Evolutionary conservation across 1,140 invertebrate species (phyloP).

Genomic region (Dinothrombium tinctorium): DNA sequence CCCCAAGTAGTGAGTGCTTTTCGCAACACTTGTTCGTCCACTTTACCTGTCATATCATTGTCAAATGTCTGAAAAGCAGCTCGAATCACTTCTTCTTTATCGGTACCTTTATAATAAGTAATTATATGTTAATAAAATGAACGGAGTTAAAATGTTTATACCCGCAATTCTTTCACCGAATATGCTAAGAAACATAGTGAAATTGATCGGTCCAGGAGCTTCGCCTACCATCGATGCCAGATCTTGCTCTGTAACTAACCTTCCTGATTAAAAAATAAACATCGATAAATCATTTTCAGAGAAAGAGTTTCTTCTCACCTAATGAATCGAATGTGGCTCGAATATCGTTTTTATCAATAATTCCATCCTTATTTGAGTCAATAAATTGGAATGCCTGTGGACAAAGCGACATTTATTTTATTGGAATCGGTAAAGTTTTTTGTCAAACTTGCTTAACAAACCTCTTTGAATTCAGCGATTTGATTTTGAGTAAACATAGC

Average conservation of each 20-base stretch:
- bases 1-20: slow-evolving; percentile 84
- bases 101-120: slow-evolving; percentile 22
- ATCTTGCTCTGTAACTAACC: slow-evolving; percentile 64
- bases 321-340: slow-evolving; percentile 62
- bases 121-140: slow-evolving; percentile 1
- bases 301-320: slow-evolving; percentile 15
- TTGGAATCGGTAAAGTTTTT: background rate
- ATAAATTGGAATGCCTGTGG: slow-evolving; percentile 83
- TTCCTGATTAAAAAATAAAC: slow-evolving; percentile 18
- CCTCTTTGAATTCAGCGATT: slow-evolving; percentile 86
- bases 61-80: slow-evolving; percentile 37
- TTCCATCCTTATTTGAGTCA: slow-evolving; percentile 92
- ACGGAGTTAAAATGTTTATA: background rate
- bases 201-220: slow-evolving; percentile 74
- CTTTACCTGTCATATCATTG: slow-evolving; percentile 27
- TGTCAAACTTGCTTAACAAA: slow-evolving; percentile 29
- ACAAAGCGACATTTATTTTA: background rate
- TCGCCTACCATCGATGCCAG: slow-evolving; percentile 70
- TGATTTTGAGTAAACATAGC: slow-evolving; percentile 84
- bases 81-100: slow-evolving; percentile 32
- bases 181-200: slow-evolving; percentile 71
- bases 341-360: slow-evolving; percentile 85
- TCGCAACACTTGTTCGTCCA: slow-evolving; percentile 32
- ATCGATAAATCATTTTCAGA: background rate
- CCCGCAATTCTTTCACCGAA: slow-evolving; percentile 68